Conservation (phyloP, 1,140 invertebrate species). For the Heliconius eleuchia region DNA sequence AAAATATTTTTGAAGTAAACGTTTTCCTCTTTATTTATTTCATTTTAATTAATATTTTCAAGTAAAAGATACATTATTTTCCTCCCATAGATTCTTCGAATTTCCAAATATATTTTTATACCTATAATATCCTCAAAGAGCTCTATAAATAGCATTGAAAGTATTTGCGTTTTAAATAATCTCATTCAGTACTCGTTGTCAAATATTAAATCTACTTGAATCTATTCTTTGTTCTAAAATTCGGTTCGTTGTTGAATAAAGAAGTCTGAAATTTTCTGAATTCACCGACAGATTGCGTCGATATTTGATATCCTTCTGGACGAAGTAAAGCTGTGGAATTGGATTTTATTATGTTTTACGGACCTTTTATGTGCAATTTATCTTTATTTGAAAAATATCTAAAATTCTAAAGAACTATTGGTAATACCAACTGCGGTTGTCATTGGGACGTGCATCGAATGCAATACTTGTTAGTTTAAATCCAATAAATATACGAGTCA, state of each 20-base stretch:
- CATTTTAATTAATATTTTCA: too few relatives aligned
- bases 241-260: constrained; percentile 17
- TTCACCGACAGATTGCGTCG: constrained; percentile 26
- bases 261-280: constrained; percentile 28
- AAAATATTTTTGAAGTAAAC: too few relatives aligned
- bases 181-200: constrained; percentile 9
- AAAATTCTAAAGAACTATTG: not conserved
- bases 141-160: not conserved
- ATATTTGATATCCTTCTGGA: constrained; percentile 26
- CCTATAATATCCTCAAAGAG: not conserved
- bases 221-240: constrained; percentile 29
- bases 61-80: not conserved
- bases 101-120: not conserved
- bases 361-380: constrained; percentile 2
- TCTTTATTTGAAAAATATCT: not conserved
- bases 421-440: not conserved
- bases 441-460: not conserved
- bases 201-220: constrained; percentile 8
- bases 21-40: not conserved
- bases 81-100: not conserved
- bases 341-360: constrained; percentile 25
- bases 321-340: constrained; percentile 13
- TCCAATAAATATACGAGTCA: not conserved
- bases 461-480: not conserved
- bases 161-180: not conserved